Evolutionary conservation across 2,797 vertebrate species (phyloP).

Genomic region (Macrochelys suwanniensis): DNA sequence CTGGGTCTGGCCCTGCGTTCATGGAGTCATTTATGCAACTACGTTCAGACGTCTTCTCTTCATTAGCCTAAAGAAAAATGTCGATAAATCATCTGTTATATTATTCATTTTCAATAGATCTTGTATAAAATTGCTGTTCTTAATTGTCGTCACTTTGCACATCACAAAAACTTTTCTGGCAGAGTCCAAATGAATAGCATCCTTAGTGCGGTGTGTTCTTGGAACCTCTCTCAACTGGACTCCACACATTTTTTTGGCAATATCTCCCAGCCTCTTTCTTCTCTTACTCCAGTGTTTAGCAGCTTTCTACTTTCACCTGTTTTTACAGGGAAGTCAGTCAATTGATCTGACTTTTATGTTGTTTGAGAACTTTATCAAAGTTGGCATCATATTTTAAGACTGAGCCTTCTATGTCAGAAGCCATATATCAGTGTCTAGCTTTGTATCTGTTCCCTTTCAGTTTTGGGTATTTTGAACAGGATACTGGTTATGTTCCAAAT

Average conservation of each 20-base stretch:
- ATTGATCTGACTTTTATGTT: not conserved
- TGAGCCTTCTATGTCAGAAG: not conserved
- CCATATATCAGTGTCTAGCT: not conserved
- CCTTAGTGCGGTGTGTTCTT: not conserved
- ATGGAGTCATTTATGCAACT: not conserved
- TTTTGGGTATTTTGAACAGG: not conserved
- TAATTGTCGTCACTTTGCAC: not conserved
- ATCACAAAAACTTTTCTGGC: not conserved
- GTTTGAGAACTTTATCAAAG: not conserved
- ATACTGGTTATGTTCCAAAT: not conserved
- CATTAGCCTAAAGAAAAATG: constrained; percentile 30
- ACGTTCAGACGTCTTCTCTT: not conserved
- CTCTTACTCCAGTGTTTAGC: not conserved
- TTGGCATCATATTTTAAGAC: not conserved
- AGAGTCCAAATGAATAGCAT: not conserved
- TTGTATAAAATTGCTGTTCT: constrained; percentile 33
- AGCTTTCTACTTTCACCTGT: not conserved
- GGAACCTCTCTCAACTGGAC: not conserved
- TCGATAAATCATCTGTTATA: constrained; percentile 40
- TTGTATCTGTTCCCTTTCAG: not conserved
- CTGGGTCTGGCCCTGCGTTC: not conserved
- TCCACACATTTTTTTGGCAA: not conserved
- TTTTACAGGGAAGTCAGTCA: not conserved
- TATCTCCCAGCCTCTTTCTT: not conserved
- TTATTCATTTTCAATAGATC: constrained; percentile 14